A percentile compares a stretch with the other conserved stretches of the same genome.
phyloP scores from a whole-genome alignment of 1,140 invertebrate genomes.

The Drosophila cardini region DNA sequence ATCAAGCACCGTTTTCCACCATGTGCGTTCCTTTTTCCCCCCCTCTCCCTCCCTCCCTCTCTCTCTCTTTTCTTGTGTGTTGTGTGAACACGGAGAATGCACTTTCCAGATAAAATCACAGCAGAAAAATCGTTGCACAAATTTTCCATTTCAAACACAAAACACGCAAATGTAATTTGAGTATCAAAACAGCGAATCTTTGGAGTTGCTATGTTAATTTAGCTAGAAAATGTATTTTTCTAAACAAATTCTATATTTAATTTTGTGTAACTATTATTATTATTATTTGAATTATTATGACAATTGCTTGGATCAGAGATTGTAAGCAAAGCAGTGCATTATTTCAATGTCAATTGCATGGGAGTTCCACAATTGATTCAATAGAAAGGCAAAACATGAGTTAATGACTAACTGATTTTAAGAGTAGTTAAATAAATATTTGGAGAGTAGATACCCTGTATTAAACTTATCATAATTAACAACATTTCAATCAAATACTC shows the following conservation, averaged over 20 bases:
- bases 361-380: not conserved
- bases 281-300: conserved; percentile 2
- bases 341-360: conserved; percentile 46
- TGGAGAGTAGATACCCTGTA: conserved; percentile 5
- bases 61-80: not conserved
- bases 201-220: conserved; percentile 21
- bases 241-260: conserved; percentile 26
- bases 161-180: conserved; percentile 48
- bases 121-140: not conserved
- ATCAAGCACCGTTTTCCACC: conserved; percentile 29
- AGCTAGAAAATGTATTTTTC: conserved; percentile 19
- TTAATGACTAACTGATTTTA: conserved; percentile 10
- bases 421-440: not conserved
- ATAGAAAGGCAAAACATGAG: conserved; percentile 45
- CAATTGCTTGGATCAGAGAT: conserved; percentile 12
- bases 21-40: conserved; percentile 7
- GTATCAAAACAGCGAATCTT: conserved; percentile 4
- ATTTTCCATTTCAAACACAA: conserved; percentile 2
- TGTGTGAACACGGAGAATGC: conserved; percentile 11
- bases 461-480: not conserved
- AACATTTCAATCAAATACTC: too few relatives aligned
- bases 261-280: conserved; percentile 12
- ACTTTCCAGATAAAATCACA: conserved; percentile 45
- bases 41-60: too few relatives aligned
- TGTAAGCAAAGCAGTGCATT: not conserved